These are phyloP conservation scores for Picus viridis DNA, from an alignment of 2,797 vertebrate species.

Conservation along the genomic window DNA sequence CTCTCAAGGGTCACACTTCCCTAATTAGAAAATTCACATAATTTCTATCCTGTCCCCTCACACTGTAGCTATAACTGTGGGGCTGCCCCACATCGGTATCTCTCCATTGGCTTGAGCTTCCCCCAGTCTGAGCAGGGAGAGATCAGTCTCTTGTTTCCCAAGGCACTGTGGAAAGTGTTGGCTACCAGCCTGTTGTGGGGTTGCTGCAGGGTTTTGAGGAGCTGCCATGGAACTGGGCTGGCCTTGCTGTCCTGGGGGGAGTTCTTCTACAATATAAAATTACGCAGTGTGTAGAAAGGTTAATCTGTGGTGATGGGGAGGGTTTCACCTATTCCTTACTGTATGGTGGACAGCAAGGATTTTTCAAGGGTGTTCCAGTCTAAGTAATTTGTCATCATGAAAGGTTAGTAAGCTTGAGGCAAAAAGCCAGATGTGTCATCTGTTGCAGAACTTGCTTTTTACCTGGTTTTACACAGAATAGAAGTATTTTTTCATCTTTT, in stretches of 20 bases:
- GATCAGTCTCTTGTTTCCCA: neutral
- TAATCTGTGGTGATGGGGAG: neutral
- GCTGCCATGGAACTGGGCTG: neutral
- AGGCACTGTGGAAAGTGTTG: neutral
- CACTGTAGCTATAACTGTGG: neutral
- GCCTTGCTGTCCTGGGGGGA: neutral
- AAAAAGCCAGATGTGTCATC: neutral
- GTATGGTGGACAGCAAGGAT: neutral
- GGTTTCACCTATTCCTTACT: neutral
- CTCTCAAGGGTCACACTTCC: neutral
- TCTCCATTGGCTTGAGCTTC: neutral
- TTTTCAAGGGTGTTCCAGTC: slow-evolving; percentile 3
- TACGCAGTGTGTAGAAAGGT: neutral
- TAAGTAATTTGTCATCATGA: slow-evolving; percentile 14
- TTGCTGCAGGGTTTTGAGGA: neutral
- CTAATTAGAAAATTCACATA: neutral
- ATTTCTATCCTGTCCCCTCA: neutral
- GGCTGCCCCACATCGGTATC: neutral
- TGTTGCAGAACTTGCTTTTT: neutral
- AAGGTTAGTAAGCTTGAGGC: slow-evolving; percentile 6
- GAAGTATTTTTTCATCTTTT: neutral
- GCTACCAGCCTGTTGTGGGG: neutral
- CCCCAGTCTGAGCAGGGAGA: neutral
- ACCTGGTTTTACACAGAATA: neutral
- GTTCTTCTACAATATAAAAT: neutral